Conservation (phyloP, 2,888 invertebrate species). For the Rhorus exstirpatorius region DNA sequence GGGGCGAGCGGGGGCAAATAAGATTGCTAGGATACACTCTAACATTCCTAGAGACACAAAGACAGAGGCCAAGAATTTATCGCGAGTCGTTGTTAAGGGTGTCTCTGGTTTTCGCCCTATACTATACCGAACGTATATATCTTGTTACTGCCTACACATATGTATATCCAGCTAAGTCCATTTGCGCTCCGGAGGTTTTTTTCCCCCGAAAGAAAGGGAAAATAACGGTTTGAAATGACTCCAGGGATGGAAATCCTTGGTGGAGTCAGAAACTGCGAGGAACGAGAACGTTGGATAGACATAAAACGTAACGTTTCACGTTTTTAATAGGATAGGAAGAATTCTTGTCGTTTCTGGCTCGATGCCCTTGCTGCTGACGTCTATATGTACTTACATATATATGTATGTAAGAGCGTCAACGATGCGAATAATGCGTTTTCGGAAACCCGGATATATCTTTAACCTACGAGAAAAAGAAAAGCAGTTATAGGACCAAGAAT, state of each 20-base stretch:
- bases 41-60: constrained; percentile 35
- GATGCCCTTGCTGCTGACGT: constrained; percentile 70
- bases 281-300: constrained; percentile 67
- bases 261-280: constrained; percentile 47
- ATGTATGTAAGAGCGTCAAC: constrained; percentile 60
- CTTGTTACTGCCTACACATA: constrained; percentile 23
- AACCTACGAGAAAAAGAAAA: background rate
- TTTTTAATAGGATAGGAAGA: constrained; percentile 78
- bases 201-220: constrained; percentile 53
- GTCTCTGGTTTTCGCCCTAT: constrained; percentile 9
- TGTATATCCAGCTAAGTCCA: constrained; percentile 54
- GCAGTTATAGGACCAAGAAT: constrained; percentile 1
- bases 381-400: constrained; percentile 54
- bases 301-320: constrained; percentile 76
- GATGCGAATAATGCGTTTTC: constrained; percentile 76
- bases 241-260: constrained; percentile 63
- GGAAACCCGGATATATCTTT: constrained; percentile 77
- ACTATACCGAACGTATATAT: constrained; percentile 4
- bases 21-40: constrained; percentile 57
- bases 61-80: constrained; percentile 45
- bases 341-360: constrained; percentile 79
- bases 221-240: constrained; percentile 39
- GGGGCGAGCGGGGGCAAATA: constrained; percentile 44
- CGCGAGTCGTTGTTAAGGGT: constrained; percentile 55
- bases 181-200: constrained; percentile 49